Base-by-base conservation (phyloP, 2,888 invertebrate species). In the Globia sparganii region DNA sequence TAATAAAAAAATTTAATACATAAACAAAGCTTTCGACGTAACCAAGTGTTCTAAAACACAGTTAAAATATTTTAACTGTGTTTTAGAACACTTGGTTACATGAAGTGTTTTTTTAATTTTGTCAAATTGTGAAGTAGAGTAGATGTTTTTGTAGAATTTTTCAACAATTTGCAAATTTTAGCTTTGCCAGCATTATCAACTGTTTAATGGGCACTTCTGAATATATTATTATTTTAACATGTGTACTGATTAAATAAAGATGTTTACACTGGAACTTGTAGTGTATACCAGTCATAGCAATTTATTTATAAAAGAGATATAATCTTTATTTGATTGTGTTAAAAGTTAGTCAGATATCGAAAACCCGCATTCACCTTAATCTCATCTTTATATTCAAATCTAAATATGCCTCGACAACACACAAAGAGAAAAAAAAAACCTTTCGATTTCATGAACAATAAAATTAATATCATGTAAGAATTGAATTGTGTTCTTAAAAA, bases 401-500 rank as follows among this genome's bases (percentile, higher is more conserved):
- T n/a, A 59, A 31, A 28, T 21, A 46, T 21, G 21, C 46, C 56
- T 40, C 28, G 13, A 25, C 15, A 28, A 25, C 8, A 31, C n/a
- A 13, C 21, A 31, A 15, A 25, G 21, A 61, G 6, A 37, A 25
- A 72, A 67, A n/a, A 49, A 75, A 49, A 37, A 5, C 25, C 2
- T 15, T 65, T 65, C 15, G 4, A 59, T 58, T 65, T 37, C 37
- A 65, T 65, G 46, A 18, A 43, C 18, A 56, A 49, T n/a, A n/a
- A n/a, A n/a, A n/a, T 43, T 34, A 59, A 64, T 21, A 43, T n/a
- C n/a, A 34, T 75, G 43, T 46, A 34, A 18, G 28, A 75, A 64
- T 56, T 56, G 62, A 59, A 56, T 46, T 74, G 28, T 72, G 75
- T 75, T 65, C 37, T 5, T 65, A 28, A 34, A 15, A 64, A 43